Evolutionary conservation across 2,888 invertebrate species (phyloP).

Genomic region (Xestia rhomboidea): DNA sequence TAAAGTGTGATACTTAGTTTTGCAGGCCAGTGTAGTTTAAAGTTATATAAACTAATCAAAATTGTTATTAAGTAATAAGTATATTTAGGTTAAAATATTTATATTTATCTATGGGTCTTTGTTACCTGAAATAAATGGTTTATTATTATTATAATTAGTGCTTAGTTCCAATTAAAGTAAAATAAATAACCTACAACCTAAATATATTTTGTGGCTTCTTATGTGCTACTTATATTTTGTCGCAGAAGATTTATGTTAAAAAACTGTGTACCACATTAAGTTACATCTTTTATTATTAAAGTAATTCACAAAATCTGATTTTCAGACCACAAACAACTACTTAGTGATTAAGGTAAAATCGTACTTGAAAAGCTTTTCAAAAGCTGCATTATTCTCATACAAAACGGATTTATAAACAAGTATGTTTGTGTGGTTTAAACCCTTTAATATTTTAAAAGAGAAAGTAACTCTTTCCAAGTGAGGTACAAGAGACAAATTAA

Average conservation of each 20-base stretch:
- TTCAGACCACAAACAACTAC: not conserved
- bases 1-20: no score
- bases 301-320: not conserved
- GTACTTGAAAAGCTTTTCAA: not conserved
- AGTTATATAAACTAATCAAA: no score
- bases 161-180: conserved; percentile 6
- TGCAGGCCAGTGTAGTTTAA: no score
- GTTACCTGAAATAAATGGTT: no score
- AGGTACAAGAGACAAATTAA: conserved; percentile 36
- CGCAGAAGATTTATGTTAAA: conserved; percentile 7
- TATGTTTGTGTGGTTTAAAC: not conserved
- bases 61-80: no score
- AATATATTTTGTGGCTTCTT: conserved; percentile 7
- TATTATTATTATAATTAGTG: no score
- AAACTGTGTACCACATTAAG: conserved; percentile 17
- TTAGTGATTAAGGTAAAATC: not conserved
- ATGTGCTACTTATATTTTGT: conserved; percentile 3
- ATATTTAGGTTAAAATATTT: no score
- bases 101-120: no score
- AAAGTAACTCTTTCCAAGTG: conserved; percentile 5
- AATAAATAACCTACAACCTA: not conserved
- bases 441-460: conserved; percentile 14
- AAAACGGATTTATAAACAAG: not conserved
- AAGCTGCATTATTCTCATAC: not conserved
- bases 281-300: not conserved